Conservation (phyloP, 64 coral and sea anemone genomes). For the Pachyseris speciosa region DNA sequence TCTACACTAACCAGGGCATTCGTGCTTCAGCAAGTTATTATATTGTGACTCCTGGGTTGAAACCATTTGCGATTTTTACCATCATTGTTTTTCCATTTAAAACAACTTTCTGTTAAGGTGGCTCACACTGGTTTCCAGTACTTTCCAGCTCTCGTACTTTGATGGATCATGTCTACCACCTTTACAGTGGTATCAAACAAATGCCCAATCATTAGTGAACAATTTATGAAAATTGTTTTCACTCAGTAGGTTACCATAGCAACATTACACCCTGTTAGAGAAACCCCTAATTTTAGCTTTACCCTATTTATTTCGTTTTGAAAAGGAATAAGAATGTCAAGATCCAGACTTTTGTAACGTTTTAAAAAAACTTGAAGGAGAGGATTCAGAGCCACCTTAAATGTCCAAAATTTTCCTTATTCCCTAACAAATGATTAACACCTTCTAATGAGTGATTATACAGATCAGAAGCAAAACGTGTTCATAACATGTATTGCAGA, state of each 20-base stretch:
- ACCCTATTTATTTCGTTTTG: neutral
- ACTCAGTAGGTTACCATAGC: neutral
- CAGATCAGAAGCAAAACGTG: too few species aligned
- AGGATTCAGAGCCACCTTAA: neutral
- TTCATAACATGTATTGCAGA: too few species aligned
- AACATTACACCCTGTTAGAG: neutral
- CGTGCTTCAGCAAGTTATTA: too few species aligned
- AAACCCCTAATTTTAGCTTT: neutral
- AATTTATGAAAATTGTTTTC: neutral
- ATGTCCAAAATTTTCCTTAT: too few species aligned
- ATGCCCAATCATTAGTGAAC: neutral
- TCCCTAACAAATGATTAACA: too few species aligned
- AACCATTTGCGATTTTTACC: too few species aligned
- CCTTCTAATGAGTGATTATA: too few species aligned
- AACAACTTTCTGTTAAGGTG: too few species aligned
- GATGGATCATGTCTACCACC: neutral
- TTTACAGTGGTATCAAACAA: neutral
- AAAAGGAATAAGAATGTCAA: neutral
- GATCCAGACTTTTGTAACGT: neutral
- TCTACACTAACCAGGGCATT: too few species aligned
- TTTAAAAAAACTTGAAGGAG: neutral
- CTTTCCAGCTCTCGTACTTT: neutral
- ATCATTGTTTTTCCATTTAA: too few species aligned
- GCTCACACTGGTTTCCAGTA: neutral
- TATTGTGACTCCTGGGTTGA: too few species aligned